These are phyloP conservation scores for Aspidoscelis tigris DNA, from an alignment of 2,113 vertebrate species.

Conservation along the genomic window DNA sequence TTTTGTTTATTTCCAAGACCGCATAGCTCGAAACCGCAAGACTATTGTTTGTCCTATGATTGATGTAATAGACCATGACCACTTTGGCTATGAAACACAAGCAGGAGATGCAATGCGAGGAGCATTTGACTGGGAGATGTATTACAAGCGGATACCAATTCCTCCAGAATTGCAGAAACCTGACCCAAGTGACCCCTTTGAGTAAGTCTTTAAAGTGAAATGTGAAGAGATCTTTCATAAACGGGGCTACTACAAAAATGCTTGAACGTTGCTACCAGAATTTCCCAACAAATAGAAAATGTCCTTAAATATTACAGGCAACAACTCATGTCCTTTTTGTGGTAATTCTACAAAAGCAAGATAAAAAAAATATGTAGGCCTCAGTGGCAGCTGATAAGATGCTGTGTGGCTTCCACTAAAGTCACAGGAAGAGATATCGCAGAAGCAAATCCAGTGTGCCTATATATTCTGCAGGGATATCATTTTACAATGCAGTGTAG, in stretches of 20 bases:
- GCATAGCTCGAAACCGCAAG: constrained; percentile 93
- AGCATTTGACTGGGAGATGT: constrained; percentile 99
- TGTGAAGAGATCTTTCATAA: constrained; percentile 31
- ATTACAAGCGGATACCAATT: constrained; percentile 97
- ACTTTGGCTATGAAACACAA: constrained; percentile 96
- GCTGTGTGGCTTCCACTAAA: too few species aligned
- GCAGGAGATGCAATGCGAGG: constrained; percentile 97
- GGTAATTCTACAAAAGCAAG: constrained; percentile 49
- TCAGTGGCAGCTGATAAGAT: too few species aligned
- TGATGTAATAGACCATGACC: constrained; percentile 95
- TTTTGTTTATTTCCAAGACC: constrained; percentile 79
- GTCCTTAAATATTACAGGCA: constrained; percentile 47
- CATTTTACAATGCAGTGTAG: too few species aligned
- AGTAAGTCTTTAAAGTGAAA: constrained; percentile 81
- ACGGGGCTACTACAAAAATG: constrained; percentile 29
- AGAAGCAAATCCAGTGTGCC: too few species aligned
- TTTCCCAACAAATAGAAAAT: constrained; percentile 50
- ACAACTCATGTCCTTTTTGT: constrained; percentile 43
- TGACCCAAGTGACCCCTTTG: constrained; percentile 94
- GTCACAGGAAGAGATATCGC: too few species aligned
- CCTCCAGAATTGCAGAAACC: constrained; percentile 87
- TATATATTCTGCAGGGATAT: too few species aligned
- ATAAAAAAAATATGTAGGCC: not conserved
- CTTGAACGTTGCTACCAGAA: constrained; percentile 31
- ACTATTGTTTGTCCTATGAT: constrained; percentile 98